Base-by-base conservation (phyloP, 2,888 invertebrate species). In the Cabera pusaria region DNA sequence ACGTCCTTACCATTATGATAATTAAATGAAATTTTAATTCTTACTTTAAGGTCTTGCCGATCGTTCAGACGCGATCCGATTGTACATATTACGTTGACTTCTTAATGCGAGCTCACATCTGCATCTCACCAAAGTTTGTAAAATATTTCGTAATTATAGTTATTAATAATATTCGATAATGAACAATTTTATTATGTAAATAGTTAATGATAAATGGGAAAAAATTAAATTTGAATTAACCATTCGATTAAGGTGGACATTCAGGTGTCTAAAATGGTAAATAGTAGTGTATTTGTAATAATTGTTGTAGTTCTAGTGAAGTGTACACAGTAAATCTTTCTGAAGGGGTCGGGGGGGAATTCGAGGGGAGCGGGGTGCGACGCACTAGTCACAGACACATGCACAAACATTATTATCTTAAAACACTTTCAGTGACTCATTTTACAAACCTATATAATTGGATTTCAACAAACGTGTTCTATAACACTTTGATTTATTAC, bases 121-220 rank as follows among this genome's bases (percentile, higher is more conserved):
- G 81, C 83, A 78, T 83, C 76, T 84, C 86, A 88, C 87, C 87
- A 88, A 88, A 88, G 87, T 88, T 86, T 88, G 87, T 88, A 87
- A 86, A 83, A 85, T 86, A 86, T 81, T 80, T 84, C 83, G 70
- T 86, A 85, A 76, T 83, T 62, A 77, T 86, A 87, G 81, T 72
- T 64, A 64, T 63, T 85, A 48, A 48, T 39, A 36, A 80, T 78
- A 85, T 80, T 86, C 80, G 78, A 80, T 73, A 62, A 76, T 82
- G 77, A 78, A 83, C 82, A 76, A 82, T 83, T 86, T 86, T 81
- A 83, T 48, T 85, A 67, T 86, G 87, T 88, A 88, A 75, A 86
- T 87, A 87, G 72, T 80, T 80, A 85, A 72, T 71, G 68, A 73
- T 78, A 75, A 82, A 80, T 80, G 70, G 64, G 62, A 72, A 67